Evolutionary conservation across 2,888 invertebrate genomes (phyloP).

Genomic region (Julus scanicus): DNA sequence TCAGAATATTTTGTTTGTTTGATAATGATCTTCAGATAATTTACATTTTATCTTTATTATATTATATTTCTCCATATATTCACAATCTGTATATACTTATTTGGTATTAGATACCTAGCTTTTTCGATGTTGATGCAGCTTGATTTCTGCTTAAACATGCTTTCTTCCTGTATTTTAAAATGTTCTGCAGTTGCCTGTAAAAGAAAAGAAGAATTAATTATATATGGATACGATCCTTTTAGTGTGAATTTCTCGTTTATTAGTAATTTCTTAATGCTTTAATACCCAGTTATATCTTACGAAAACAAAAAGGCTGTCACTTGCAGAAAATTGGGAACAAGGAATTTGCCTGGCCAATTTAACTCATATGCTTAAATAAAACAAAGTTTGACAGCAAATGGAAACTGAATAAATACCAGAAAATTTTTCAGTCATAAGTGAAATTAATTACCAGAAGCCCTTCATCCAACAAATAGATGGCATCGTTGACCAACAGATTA

Average conservation of each 20-base stretch:
- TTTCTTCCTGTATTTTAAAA: constrained; percentile 81
- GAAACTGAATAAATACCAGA: too few species aligned
- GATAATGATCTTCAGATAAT: too few species aligned
- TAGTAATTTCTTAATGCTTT: constrained; percentile 71
- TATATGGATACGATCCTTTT: too few species aligned
- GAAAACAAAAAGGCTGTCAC: too few species aligned
- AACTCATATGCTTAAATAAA: constrained; percentile 82
- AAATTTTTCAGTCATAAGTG: too few species aligned
- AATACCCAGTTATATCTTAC: too few species aligned
- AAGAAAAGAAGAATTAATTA: neutral
- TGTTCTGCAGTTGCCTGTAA: constrained; percentile 73
- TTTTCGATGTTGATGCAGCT: neutral
- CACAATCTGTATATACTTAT: too few species aligned
- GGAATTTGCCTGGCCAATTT: constrained; percentile 81
- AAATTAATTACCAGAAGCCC: constrained; percentile 70
- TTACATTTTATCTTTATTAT: too few species aligned
- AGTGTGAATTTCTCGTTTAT: too few species aligned
- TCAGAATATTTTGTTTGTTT: too few species aligned
- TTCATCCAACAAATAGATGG: constrained; percentile 93
- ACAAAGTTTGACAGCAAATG: too few species aligned
- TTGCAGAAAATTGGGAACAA: constrained; percentile 79
- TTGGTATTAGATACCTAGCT: neutral
- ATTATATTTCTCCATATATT: too few species aligned
- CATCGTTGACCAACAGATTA: constrained; percentile 97
- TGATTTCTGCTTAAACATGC: constrained; percentile 70